phyloP scores from a whole-genome alignment of 2,888 invertebrate genomes.

The Emesis russula region DNA sequence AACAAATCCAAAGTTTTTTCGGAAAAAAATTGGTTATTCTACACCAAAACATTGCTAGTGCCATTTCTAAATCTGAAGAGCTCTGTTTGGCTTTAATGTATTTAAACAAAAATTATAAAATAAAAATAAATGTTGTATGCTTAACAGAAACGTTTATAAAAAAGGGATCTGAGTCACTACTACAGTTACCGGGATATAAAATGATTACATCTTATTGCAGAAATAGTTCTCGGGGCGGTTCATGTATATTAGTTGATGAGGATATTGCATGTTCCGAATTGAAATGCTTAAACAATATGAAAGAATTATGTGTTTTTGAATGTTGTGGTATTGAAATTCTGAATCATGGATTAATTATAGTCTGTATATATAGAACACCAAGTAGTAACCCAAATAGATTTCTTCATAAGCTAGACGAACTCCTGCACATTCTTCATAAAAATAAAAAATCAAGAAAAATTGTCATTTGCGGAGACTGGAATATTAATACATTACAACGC shows the following conservation, averaged over 20 bases:
- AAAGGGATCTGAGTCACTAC: neutral
- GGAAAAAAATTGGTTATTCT: neutral
- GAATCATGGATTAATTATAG: conserved; percentile 5
- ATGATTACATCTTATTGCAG: neutral
- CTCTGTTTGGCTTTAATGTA: neutral
- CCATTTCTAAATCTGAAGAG: neutral
- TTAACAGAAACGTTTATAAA: conserved; percentile 6
- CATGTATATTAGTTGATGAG: neutral
- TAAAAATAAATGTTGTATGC: neutral
- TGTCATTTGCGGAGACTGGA: neutral
- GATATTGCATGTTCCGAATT: neutral
- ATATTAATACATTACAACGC: neutral
- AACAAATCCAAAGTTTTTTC: neutral
- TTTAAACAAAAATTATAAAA: neutral
- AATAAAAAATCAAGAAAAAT: neutral
- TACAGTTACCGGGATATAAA: conserved; percentile 1
- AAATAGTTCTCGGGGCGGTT: neutral
- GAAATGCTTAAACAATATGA: neutral
- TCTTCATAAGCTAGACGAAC: conserved; percentile 32
- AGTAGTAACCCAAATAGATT: conserved; percentile 37
- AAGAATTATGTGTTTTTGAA: conserved; percentile 18
- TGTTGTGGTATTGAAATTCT: conserved; percentile 22
- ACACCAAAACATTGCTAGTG: neutral
- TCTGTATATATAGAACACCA: conserved; percentile 40
- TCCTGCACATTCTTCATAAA: neutral